Base-by-base conservation (phyloP, 2,113 vertebrate genomes). In the Psephotus haematonotus region DNA sequence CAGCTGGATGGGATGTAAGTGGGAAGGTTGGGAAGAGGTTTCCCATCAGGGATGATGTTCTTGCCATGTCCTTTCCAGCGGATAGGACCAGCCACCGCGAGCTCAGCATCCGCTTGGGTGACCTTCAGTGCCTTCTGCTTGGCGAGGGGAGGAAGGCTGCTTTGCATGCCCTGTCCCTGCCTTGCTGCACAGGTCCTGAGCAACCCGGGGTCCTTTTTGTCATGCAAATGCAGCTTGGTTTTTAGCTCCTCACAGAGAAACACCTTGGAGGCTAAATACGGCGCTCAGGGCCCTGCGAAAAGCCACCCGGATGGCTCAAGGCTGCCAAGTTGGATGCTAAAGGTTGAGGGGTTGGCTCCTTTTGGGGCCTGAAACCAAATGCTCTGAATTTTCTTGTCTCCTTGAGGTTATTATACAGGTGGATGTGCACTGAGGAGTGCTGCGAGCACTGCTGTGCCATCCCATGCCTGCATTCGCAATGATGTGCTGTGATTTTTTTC, bases 191-290 rank as follows among this genome's bases (percentile, higher is more conserved):
- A 31, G 9, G 35, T 10, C 80, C 57, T 5, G 2, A 50, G 64
- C 29, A 7, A 6, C 20, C 18, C 20, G 29, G 80, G 90, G 77
- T 68, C 79, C 79, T 90, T 96, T 96, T 93, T 91, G 41, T 90
- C 67, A 84, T 85, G 93, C 93, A 95, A 93, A 94, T 76, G 17
- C 16, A 22, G 39, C 49, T 93, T 97, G 81, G 87, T 44, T 91
- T 96, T 96, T 85, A 88, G 89, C n/a, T 69, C 35, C 83, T 72
- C 59, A 2, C 44, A 90, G 63, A 64, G 44, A 65, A 95, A 92
- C 64, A 68, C 92, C 71, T 82, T 12, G 1, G 23, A 59, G 82
- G 81, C 47, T 79, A 90, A 68, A 89, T 53, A 23, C 3, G 50
- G 86, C 72, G 70, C 92, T 75, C 3, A 0, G 82, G 86, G 39